phyloP scores from a whole-genome alignment of 2,888 invertebrate species.

The Acleris literana region DNA sequence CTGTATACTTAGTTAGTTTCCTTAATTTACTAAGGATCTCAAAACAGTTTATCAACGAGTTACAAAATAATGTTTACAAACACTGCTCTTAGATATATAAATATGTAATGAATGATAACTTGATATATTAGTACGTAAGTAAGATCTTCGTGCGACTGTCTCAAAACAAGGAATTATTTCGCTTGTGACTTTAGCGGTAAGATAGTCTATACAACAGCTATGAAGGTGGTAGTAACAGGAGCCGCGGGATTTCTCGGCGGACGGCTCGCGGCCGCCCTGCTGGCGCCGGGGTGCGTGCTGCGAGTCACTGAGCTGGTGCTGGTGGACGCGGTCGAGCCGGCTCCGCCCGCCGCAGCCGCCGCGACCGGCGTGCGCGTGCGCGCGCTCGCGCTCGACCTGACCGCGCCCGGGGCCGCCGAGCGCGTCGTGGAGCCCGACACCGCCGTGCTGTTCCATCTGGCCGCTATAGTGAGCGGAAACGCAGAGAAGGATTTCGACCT shows the following conservation, averaged over 20 bases:
- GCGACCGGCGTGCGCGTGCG: constrained; percentile 46
- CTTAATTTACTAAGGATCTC: not conserved
- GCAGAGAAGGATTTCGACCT: constrained; percentile 70
- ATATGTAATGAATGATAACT: not conserved
- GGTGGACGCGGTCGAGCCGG: constrained; percentile 43
- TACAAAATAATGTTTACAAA: constrained; percentile 1
- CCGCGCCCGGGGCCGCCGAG: constrained; percentile 50
- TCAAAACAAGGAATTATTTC: not conserved
- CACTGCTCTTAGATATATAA: not conserved
- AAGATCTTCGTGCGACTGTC: not conserved
- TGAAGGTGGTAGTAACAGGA: constrained; percentile 68
- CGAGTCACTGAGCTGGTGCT: constrained; percentile 53
- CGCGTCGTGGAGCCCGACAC: constrained; percentile 49
- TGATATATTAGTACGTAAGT: constrained; percentile 6
- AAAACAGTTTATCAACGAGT: constrained; percentile 9
- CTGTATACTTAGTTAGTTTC: no score
- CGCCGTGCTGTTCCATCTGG: constrained; percentile 65
- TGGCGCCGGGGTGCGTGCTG: constrained; percentile 45
- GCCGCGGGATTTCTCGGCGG: constrained; percentile 65
- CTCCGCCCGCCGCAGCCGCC: constrained; percentile 38
- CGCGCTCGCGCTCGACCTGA: constrained; percentile 48
- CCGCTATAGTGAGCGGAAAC: constrained; percentile 71
- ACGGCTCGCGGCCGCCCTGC: constrained; percentile 53
- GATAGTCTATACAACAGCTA: constrained; percentile 32
- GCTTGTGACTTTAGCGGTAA: not conserved